These are phyloP conservation scores for Nomada fabriciana DNA, from an alignment of 2,888 invertebrate species.

Conservation along the genomic window DNA sequence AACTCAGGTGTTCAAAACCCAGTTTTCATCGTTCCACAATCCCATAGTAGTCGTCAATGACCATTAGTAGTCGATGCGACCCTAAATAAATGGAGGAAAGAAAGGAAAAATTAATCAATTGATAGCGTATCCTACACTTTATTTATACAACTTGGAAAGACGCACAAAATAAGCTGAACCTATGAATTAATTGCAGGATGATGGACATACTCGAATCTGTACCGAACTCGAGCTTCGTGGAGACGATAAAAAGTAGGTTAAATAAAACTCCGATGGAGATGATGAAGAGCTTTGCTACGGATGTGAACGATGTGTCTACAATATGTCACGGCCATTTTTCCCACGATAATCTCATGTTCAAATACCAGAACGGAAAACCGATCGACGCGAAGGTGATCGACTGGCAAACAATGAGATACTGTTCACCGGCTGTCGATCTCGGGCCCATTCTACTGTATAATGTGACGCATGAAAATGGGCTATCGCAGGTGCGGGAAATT, in stretches of 20 bases:
- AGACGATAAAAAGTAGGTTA: slow-evolving; percentile 52
- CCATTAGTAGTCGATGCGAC: too few species aligned
- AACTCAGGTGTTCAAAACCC: too few species aligned
- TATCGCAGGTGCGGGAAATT: slow-evolving; percentile 44
- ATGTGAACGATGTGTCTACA: slow-evolving; percentile 66
- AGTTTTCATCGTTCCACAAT: too few species aligned
- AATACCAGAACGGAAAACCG: slow-evolving; percentile 68
- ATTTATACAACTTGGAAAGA: background rate
- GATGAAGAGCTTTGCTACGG: slow-evolving; percentile 30
- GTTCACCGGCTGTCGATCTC: slow-evolving; percentile 76
- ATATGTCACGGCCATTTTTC: slow-evolving; percentile 77
- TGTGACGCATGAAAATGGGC: slow-evolving; percentile 16
- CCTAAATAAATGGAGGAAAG: too few species aligned
- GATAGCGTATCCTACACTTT: background rate
- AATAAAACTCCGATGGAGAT: slow-evolving; percentile 49
- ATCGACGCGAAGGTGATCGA: slow-evolving; percentile 76
- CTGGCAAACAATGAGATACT: slow-evolving; percentile 78
- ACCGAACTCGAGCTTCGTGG: slow-evolving; percentile 32
- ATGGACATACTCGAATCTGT: slow-evolving; percentile 49
- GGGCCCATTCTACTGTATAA: slow-evolving; percentile 68
- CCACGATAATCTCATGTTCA: slow-evolving; percentile 74
- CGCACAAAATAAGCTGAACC: background rate
- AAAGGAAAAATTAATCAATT: background rate
- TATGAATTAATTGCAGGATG: slow-evolving; percentile 57
- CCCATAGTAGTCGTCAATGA: too few species aligned